Evolutionary conservation across 2,113 vertebrate species (phyloP), one percentile per base, ranked within the genome.

Genomic region (Axis porcinus): DNA sequence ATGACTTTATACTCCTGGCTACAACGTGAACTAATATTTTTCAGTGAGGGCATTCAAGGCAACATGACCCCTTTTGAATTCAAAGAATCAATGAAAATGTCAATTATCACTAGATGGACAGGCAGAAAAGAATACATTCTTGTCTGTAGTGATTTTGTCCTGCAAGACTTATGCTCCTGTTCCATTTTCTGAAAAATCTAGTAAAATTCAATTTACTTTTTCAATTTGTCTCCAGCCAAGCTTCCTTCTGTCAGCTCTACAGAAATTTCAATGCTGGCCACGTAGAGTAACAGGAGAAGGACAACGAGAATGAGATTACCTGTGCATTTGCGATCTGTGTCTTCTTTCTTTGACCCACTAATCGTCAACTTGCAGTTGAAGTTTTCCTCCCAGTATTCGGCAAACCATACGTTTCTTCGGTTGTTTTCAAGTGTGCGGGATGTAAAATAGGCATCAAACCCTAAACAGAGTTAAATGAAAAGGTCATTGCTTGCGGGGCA

Each of bases 321-420:
- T 98, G 99, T 99, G 97, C 99, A 99, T 98, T 99, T 99, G 25
- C 99, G 98, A 97, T 99, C 99, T 0, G 99, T 99, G 97, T 99
- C 99, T 96, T 99, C 99, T 94, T 99, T 99, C 98, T 99, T 99
- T 3, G 99, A 99, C 28, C 99, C 99, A 9, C 99, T 99, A 99
- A 99, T 99, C 4, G 99, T 99, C 94, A 99, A 98, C 97, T 99
- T 99, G 98, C 99, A 99, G 98, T 99, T 99, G 98, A 99, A 99
- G 98, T 99, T 99, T 98, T 99, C 99, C 97, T 99, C 99, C 99
- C 99, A 99, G 98, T 99, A 99, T 96, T 99, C 99, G 0, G 99
- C 99, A 89, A 99, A 99, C 99, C 99, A 99, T 2, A 99, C 99
- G 5, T 99, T 99, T 98, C 99, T 99, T 76, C 99, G 97, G 98